These are phyloP conservation scores for Dendrolimus kikuchii DNA, from an alignment of 1,140 invertebrate species.

Conservation along the genomic window DNA sequence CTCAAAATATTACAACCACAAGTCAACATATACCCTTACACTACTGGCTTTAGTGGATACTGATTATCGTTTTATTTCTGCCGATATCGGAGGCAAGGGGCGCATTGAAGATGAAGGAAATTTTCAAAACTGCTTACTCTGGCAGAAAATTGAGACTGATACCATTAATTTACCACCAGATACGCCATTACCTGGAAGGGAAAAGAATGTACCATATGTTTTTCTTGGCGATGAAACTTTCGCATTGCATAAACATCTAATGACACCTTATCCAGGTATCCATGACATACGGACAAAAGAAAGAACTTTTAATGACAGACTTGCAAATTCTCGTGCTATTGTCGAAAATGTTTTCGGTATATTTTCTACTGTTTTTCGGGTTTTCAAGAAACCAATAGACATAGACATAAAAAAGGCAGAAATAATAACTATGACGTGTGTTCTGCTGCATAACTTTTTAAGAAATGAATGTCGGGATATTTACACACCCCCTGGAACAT, in stretches of 20 bases:
- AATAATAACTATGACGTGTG: conserved; percentile 22
- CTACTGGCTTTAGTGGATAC: conserved; percentile 58
- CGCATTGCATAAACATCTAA: conserved; percentile 38
- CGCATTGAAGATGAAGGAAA: conserved; percentile 46
- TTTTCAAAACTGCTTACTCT: conserved; percentile 26
- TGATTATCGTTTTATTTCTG: conserved; percentile 51
- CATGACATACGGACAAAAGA: conserved; percentile 21
- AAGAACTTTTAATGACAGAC: conserved; percentile 40
- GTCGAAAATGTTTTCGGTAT: conserved; percentile 72
- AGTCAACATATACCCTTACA: conserved; percentile 50
- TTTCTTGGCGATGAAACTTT: conserved; percentile 68
- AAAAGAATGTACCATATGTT: conserved; percentile 28
- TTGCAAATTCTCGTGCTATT: conserved; percentile 38
- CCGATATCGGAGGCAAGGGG: conserved; percentile 55
- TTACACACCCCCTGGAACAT: conserved; percentile 8
- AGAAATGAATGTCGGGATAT: conserved; percentile 14
- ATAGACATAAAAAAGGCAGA: conserved; percentile 24
- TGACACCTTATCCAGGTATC: conserved; percentile 50
- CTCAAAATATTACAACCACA: conserved; percentile 49
- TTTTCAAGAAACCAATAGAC: conserved; percentile 39
- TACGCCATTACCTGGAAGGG: conserved; percentile 20
- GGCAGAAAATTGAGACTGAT: conserved; percentile 19
- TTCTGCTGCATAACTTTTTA: conserved; percentile 22
- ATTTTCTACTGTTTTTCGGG: conserved; percentile 46
- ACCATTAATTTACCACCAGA: conserved; percentile 28